Evolutionary conservation across 1,140 invertebrate genomes (phyloP), one percentile per base, ranked within the genome.

Genomic region (Hycleus phaleratus): DNA sequence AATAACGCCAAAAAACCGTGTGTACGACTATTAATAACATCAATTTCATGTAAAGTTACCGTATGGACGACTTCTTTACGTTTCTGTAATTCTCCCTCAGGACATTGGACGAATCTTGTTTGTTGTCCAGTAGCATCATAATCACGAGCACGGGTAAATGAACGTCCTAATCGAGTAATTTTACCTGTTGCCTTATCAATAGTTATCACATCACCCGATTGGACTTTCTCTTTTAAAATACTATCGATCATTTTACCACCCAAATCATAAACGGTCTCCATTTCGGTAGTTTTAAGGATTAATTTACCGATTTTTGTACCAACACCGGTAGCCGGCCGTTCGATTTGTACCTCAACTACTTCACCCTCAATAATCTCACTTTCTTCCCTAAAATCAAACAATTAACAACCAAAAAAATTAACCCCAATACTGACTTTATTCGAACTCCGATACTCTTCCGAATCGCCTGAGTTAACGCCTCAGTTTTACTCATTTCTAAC

Each of bases 31-130:
- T 98, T 98, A 68, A 98, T 98, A 1, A 98, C 96, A 75, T 99
- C 97, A 51, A 99, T 91, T 74, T 99, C 97, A 72, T 99, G 97
- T n/a, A 99, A 75, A 0, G 93, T 95, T 0, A 98, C 95, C 0
- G 95, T 99, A 74, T 99, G 97, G 0, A 98, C 93, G 0, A 97
- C 95, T 80, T 98, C 95, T 73, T 98, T 97, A n/a, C 96, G 81
- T 71, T 98, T 99, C 77, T 98, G 95, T 6, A 99, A 76, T 79
- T 99, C 97, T 0, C 97, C 97, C 69, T 98, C 95, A 0, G 97
- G 97, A 77, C 95, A 98, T 62, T 98, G 95, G 0, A 99, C 94
- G 78, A 98, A 98, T 62, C 93, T 86, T 0, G 88, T 89, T 75
- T 92, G 91, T 53, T 72, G 71, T 3, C 72, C 72, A 57, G 95